Evolutionary conservation across 1,140 invertebrate genomes (phyloP), one percentile per base, ranked within the genome.

Genomic region (Pseudomyrmex cubaensis): DNA sequence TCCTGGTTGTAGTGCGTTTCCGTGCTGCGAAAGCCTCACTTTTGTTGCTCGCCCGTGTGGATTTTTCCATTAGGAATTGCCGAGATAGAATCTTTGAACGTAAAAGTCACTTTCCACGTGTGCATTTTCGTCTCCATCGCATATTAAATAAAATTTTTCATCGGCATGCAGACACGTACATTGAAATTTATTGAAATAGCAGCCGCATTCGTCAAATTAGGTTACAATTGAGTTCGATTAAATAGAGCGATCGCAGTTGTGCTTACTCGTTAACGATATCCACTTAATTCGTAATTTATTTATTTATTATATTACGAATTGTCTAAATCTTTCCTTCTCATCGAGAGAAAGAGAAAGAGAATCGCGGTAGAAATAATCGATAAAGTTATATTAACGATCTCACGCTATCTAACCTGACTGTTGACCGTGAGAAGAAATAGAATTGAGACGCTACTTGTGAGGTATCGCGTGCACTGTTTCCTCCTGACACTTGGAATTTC

Each of bases 1-100:
- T 46, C 62, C 63, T 83, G 59, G 74, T 85, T 80, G 78, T 74
- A 57, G 52, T 17, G 22, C 76, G 57, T 84, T 76, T 82, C 54
- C 48, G 62, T 63, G 50, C 61, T 22, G n/a, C 73, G 56, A 46
- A 50, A 66, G 63, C 10, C 48, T 46, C 20, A 22, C 83, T 61
- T 62, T 69, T 85, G 64, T 70, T 69, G 63, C 52, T 63, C 48
- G 46, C n/a, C 0, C 50, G 15, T 62, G 56, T 48, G 25, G 64
- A 64, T 86, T 77, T 35, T 85, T 86, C 66, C 52, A 73, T 77
- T 84, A 78, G 59, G 67, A 62, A 77, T 77, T 13, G 64, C 73
- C 20, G 46, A 44, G 12, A 82, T 69, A 44, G 56, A 57, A 25
- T 64, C 63, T 59, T 57, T 52, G 69, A 74, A 17, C 20, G 35